A percentile compares a stretch with the other conserved stretches of the same genome.
Conservation (phyloP, 2,113 vertebrate species). For the Machaerirhynchus nigripectus region DNA sequence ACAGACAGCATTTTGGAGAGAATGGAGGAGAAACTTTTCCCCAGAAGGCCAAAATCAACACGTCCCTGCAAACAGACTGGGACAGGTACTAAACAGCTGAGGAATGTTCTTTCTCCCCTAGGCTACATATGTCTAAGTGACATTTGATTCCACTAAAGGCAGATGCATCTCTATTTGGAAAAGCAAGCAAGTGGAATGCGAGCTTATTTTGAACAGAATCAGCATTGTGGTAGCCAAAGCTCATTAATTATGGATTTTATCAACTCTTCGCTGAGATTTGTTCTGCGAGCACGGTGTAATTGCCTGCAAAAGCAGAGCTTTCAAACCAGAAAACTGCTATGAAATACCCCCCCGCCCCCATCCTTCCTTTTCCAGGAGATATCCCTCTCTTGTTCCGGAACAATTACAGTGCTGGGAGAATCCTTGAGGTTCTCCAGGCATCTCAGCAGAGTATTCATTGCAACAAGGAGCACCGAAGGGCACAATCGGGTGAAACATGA, state of each 20-base stretch:
- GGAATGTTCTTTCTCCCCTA: neutral
- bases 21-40: neutral
- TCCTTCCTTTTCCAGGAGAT: neutral
- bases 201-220: constrained; percentile 29
- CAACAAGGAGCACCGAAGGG: neutral
- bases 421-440: neutral
- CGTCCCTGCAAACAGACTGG: neutral
- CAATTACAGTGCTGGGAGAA: neutral
- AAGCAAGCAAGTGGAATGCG: neutral
- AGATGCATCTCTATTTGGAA: neutral
- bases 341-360: neutral
- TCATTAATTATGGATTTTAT: constrained; percentile 53
- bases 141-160: neutral
- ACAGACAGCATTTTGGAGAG: neutral
- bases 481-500: neutral
- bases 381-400: neutral
- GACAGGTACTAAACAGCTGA: neutral
- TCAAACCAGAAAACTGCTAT: neutral
- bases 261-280: neutral
- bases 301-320: neutral
- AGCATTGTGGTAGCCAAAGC: constrained; percentile 3
- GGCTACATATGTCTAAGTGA: neutral
- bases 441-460: neutral
- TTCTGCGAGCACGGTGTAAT: neutral
- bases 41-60: constrained; percentile 1